Evolutionary conservation across 2,888 invertebrate species (phyloP), one percentile per base, ranked within the genome.

Genomic region (Harmothoe impar): DNA sequence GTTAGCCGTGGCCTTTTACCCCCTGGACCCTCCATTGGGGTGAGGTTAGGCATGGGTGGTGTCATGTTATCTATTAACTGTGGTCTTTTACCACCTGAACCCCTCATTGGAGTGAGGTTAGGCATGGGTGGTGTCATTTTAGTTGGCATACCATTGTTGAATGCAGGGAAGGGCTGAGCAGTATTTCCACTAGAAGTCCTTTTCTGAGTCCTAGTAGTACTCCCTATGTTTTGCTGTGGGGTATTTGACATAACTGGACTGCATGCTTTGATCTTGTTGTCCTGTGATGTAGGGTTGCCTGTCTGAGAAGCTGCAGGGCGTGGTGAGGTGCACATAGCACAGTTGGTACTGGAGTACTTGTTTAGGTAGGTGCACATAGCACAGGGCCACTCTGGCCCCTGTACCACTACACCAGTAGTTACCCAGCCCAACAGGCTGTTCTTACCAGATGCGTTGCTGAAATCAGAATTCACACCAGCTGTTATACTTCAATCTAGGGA

Each of bases 391-490:
- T 93, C 91, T 54, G 68, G 31, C 54, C 20, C 84, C 51, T 23
- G 20, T 31, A 17, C 15, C 23, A 43, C n/a, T 20, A 56, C n/a
- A 7, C 90, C 91, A 56, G 91, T 89, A 43, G 90, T 91, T 20
- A 94, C 93, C 94, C 94, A 94, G 12, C 94, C 94, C n/a, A 94
- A 89, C 17, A 94, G 92, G 90, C 93, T 94, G 92, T 94, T 94
- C 89, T 94, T 94, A 12, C 89, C 90, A 25, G 94, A 93, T 20
- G 93, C 91, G 56, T 91, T 93, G 88, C 94, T 94, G 91, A 12
- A 93, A 91, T 0, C 10, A 52, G 23, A n/a, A 43, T 43, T 43
- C 10, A 43, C n/a, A n/a, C n/a, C n/a, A n/a, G n/a, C n/a, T n/a
- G n/a, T n/a, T n/a, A n/a, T n/a, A n/a, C n/a, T n/a, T n/a, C n/a